These are phyloP conservation scores for Operophtera brumata DNA, from an alignment of 2,888 invertebrate genomes.

Conservation along the genomic window DNA sequence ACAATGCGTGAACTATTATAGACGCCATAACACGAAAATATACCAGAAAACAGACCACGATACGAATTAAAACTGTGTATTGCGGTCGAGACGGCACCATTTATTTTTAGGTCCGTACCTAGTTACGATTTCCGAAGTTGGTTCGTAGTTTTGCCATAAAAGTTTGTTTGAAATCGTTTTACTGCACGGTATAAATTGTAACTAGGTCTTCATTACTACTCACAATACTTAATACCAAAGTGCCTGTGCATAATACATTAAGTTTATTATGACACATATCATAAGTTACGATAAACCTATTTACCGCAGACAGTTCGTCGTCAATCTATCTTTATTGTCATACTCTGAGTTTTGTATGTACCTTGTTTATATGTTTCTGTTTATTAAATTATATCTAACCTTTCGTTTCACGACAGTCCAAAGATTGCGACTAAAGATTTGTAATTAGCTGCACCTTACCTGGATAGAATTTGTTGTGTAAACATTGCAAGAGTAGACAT, in stretches of 20 bases:
- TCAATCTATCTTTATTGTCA: slow-evolving; percentile 38
- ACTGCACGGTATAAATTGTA: neutral
- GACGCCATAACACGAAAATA: slow-evolving; percentile 37
- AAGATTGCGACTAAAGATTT: slow-evolving; percentile 31
- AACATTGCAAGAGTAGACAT: slow-evolving; percentile 25
- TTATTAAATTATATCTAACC: slow-evolving; percentile 23
- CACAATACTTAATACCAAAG: neutral
- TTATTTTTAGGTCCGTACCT: slow-evolving; percentile 24
- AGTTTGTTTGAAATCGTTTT: neutral
- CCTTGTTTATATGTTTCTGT: slow-evolving; percentile 24
- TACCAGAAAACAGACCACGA: slow-evolving; percentile 34
- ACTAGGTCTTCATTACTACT: too few relatives aligned
- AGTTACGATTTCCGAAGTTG: slow-evolving; percentile 11
- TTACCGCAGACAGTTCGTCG: slow-evolving; percentile 54
- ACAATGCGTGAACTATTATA: slow-evolving; percentile 42
- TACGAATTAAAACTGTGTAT: slow-evolving; percentile 33
- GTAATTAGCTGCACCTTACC: slow-evolving; percentile 34
- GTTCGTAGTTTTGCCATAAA: neutral
- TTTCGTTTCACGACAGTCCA: slow-evolving; percentile 25
- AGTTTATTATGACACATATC: slow-evolving; percentile 14
- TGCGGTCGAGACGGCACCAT: slow-evolving; percentile 26
- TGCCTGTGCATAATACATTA: slow-evolving; percentile 7
- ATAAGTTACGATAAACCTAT: slow-evolving; percentile 40
- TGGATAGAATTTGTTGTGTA: slow-evolving; percentile 31
- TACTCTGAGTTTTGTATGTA: slow-evolving; percentile 22